Conservation (phyloP, 2,113 vertebrate genomes). For the Pedionomus torquatus region DNA sequence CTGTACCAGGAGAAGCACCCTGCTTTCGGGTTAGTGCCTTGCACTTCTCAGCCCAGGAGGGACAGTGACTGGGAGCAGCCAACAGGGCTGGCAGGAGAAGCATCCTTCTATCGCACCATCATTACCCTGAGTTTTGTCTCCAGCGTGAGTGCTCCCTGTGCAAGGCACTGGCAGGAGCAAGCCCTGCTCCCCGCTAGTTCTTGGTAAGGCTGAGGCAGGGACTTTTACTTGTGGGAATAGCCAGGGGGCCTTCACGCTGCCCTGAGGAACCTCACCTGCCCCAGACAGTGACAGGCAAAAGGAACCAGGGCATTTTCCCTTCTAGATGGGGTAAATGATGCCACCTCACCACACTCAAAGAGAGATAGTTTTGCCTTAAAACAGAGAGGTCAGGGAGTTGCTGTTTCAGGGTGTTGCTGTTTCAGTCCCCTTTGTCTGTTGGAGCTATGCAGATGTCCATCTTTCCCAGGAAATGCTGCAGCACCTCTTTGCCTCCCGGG, state of each 20-base stretch:
- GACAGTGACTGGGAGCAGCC: not conserved
- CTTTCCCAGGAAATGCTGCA: not conserved
- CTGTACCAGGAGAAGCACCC: not conserved
- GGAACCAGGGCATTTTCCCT: not conserved
- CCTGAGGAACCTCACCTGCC: not conserved
- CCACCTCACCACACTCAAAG: not conserved
- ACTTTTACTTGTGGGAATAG: not conserved
- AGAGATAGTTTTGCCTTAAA: not conserved
- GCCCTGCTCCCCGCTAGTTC: not conserved
- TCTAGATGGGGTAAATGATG: not conserved
- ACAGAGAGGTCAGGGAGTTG: not conserved
- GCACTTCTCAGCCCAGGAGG: not conserved
- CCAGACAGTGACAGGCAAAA: not conserved
- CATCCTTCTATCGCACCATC: not conserved
- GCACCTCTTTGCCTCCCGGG: not conserved
- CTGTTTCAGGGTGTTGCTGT: not conserved
- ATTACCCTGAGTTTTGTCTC: not conserved
- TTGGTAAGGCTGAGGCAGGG: accelerated
- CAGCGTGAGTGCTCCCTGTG: accelerated
- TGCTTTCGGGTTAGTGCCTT: not conserved
- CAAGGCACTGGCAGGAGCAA: not conserved
- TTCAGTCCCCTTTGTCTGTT: not conserved
- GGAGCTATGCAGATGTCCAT: accelerated
- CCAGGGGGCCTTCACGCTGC: not conserved
- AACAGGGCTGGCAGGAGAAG: not conserved